phyloP scores from a whole-genome alignment of 2,797 vertebrate species.

The Telmatherina bonti region DNA sequence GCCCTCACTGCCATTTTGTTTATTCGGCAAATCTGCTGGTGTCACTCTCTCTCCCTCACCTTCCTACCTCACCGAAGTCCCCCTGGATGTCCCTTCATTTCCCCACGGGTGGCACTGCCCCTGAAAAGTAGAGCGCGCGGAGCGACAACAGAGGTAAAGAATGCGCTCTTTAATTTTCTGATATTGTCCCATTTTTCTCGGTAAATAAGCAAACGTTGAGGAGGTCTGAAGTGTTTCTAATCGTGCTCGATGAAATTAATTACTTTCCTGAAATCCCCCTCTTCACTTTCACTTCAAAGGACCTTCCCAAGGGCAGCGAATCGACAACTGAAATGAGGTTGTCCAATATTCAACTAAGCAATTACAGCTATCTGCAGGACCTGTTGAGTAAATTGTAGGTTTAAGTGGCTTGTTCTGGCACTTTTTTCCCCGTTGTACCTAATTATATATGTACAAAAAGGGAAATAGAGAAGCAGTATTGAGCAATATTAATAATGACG shows the following conservation, averaged over 20 bases:
- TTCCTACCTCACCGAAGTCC: conserved; percentile 32
- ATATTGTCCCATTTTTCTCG: conserved; percentile 68
- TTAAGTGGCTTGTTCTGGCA: conserved; percentile 81
- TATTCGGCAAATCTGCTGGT: conserved; percentile 29
- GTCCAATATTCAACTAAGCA: conserved; percentile 83
- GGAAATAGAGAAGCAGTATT: conserved; percentile 58
- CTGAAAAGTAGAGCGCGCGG: conserved; percentile 30
- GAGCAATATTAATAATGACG: conserved; percentile 74
- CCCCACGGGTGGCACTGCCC: conserved; percentile 55
- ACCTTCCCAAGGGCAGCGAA: conserved; percentile 84
- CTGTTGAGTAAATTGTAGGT: conserved; percentile 82
- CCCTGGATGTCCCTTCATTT: conserved; percentile 9
- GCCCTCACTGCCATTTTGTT: conserved; percentile 33
- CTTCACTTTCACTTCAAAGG: conserved; percentile 84
- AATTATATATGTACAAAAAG: conserved; percentile 67
- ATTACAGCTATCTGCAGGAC: conserved; percentile 82
- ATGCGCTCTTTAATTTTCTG: conserved; percentile 75
- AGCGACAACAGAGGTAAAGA: conserved; percentile 59
- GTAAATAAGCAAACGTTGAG: conserved; percentile 72
- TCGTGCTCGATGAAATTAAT: conserved; percentile 81
- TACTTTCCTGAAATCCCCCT: conserved; percentile 77
- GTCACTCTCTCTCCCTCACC: conserved; percentile 37
- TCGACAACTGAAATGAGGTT: conserved; percentile 82
- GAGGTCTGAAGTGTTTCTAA: conserved; percentile 81
- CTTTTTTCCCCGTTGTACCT: conserved; percentile 69